Evolutionary conservation across 2,888 invertebrate genomes (phyloP).

Genomic region (Graphium colonna): DNA sequence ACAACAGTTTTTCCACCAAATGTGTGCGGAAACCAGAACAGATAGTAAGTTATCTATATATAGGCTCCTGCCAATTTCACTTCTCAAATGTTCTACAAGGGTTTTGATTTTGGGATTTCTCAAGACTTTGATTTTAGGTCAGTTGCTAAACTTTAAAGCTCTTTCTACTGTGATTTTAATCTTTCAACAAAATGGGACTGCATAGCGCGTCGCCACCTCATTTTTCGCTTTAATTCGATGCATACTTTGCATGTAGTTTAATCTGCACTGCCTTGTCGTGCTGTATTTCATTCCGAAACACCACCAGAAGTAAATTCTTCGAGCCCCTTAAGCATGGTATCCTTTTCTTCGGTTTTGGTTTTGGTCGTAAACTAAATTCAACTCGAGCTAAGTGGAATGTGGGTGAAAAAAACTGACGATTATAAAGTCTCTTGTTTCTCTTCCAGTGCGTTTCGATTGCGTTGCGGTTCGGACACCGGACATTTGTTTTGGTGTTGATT

Average conservation of each 20-base stretch:
- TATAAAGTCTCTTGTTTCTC: slow-evolving; percentile 97
- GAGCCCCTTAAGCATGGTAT: slow-evolving; percentile 93
- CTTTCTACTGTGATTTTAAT: slow-evolving; percentile 94
- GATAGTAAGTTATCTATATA: slow-evolving; percentile 99
- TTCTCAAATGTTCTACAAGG: slow-evolving; percentile 92
- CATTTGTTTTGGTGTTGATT: slow-evolving; percentile 47
- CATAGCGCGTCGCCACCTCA: slow-evolving; percentile 55
- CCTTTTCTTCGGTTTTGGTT: slow-evolving; percentile 93
- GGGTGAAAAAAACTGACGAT: slow-evolving; percentile 95
- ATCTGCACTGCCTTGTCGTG: slow-evolving; percentile 68
- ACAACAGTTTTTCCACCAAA: slow-evolving; percentile 99
- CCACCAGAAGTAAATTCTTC: slow-evolving; percentile 99
- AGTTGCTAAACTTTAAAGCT: slow-evolving; percentile 95
- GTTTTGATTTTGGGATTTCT: slow-evolving; percentile 93
- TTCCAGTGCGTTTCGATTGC: slow-evolving; percentile 89
- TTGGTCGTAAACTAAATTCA: slow-evolving; percentile 93
- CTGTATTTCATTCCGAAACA: slow-evolving; percentile 87
- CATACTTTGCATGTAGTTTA: slow-evolving; percentile 68
- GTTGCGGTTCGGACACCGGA: slow-evolving; percentile 78
- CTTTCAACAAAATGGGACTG: slow-evolving; percentile 87
- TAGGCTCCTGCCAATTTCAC: slow-evolving; percentile 91
- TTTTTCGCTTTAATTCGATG: slow-evolving; percentile 74
- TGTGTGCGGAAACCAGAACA: slow-evolving; percentile 98
- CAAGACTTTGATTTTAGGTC: slow-evolving; percentile 90
- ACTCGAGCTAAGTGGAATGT: slow-evolving; percentile 99